Evolutionary conservation across 2,113 vertebrate species (phyloP).

Genomic region (Sorex araneus): DNA sequence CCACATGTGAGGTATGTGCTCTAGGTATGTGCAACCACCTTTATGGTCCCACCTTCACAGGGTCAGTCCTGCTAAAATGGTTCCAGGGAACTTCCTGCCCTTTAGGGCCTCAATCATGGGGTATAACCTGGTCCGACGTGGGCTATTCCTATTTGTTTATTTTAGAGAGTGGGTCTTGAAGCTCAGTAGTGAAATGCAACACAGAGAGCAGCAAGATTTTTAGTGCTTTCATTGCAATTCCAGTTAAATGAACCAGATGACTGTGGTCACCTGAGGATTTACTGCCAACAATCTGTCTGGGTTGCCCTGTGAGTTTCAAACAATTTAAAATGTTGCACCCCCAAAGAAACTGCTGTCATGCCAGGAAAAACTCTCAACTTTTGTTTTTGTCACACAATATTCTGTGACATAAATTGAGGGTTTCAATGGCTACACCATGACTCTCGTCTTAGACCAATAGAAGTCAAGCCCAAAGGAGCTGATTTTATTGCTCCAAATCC

Average conservation of each 20-base stretch:
- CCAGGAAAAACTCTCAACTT: not conserved
- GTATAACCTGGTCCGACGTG: not conserved
- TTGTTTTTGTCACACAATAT: constrained; percentile 26
- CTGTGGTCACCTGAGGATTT: not conserved
- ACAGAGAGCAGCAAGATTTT: not conserved
- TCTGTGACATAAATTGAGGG: not conserved
- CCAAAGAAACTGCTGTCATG: not conserved
- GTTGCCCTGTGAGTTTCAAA: constrained; percentile 2
- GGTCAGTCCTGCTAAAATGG: not conserved
- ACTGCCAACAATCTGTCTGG: not conserved
- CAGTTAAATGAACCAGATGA: not conserved
- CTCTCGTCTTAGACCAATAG: not conserved
- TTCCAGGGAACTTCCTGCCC: not conserved
- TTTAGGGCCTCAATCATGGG: not conserved
- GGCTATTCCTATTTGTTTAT: not conserved
- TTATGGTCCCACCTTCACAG: not conserved
- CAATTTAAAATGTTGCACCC: constrained; percentile 28
- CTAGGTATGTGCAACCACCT: not conserved
- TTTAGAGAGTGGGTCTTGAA: not conserved
- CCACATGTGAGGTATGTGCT: too few species aligned
- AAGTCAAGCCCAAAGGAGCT: not conserved
- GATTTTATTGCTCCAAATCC: not conserved
- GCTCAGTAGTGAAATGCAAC: not conserved
- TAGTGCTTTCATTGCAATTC: not conserved
- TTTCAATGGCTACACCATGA: not conserved